Evolutionary conservation across 2,797 vertebrate species (phyloP).

Genomic region (Smutsia temminckii): DNA sequence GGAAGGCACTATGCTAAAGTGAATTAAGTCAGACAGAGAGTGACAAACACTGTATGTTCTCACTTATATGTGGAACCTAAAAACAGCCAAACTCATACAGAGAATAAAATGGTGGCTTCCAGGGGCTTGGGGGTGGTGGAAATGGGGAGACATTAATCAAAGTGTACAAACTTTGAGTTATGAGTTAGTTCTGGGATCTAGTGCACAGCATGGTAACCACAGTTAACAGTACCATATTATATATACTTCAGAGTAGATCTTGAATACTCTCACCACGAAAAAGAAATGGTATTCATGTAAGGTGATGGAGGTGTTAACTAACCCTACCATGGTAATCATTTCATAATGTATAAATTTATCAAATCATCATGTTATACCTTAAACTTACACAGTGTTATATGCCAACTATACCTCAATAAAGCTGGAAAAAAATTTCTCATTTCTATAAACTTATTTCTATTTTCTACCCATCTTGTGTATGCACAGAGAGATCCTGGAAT

Average conservation of each 20-base stretch:
- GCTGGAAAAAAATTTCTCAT: neutral
- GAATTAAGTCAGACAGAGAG: neutral
- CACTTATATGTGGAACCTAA: neutral
- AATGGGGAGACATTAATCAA: neutral
- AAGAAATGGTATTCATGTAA: neutral
- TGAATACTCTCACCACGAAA: neutral
- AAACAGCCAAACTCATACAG: neutral
- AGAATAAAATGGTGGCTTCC: neutral
- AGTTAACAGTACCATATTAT: neutral
- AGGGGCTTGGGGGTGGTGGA: neutral
- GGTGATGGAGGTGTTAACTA: neutral
- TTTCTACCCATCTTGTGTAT: neutral
- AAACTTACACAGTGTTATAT: neutral
- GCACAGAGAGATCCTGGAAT: neutral
- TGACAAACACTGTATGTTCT: neutral
- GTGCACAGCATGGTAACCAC: neutral
- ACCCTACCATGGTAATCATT: neutral
- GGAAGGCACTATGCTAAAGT: neutral
- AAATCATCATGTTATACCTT: neutral
- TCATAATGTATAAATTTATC: neutral
- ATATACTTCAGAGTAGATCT: neutral
- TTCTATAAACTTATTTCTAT: neutral
- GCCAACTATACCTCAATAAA: neutral
- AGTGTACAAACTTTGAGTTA: neutral
- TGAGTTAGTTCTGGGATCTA: neutral